Base-by-base conservation (phyloP, 2,113 vertebrate genomes). In the Cebus imitator region DNA sequence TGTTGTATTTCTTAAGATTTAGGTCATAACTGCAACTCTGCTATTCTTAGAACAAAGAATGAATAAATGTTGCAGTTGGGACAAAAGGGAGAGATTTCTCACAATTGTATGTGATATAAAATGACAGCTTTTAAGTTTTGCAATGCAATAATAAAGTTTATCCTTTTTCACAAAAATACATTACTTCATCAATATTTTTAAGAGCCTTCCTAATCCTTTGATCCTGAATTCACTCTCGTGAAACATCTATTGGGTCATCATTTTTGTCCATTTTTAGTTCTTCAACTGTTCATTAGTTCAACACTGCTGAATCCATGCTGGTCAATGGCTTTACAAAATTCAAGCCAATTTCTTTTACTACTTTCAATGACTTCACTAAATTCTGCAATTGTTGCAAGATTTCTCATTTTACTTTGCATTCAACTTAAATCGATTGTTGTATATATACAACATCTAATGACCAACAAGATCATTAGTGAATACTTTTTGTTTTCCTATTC, bases 331-430 rank as follows among this genome's bases (percentile, higher is more conserved):
- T 93, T 93, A 50, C 35, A 90, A 93, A 93, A 79, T 52, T 96
- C 58, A 78, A 89, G 80, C n/a, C 84, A 61, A 61, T 90, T 90
- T 79, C 72, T 90, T 85, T 85, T 17, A 61, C 27, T 52, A 93
- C 27, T 61, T 55, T 79, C 50, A 72, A 7, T n/a, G 25, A 52
- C 72, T 52, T 90, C 50, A 93, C 58, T 89, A 93, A 72, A 64
- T 61, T 85, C 61, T 90, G 25, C 8, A 96, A 72, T 4, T 43
- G 61, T 61, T 70, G 40, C 35, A 43, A 58, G n/a, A 61, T 61
- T 48, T 90, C 40, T 61, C 40, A 90, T 72, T 57, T 78, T 84
- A 48, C 35, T 84, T 78, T 83, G 48, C 37, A 55, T 20, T 37
- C 37, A 79, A 68, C 8, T 58, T 90, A 8, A 52, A 79, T 3